Conservation (phyloP, 37 sponge, comb jelly and placozoan genomes). For the Ianthella basta region DNA sequence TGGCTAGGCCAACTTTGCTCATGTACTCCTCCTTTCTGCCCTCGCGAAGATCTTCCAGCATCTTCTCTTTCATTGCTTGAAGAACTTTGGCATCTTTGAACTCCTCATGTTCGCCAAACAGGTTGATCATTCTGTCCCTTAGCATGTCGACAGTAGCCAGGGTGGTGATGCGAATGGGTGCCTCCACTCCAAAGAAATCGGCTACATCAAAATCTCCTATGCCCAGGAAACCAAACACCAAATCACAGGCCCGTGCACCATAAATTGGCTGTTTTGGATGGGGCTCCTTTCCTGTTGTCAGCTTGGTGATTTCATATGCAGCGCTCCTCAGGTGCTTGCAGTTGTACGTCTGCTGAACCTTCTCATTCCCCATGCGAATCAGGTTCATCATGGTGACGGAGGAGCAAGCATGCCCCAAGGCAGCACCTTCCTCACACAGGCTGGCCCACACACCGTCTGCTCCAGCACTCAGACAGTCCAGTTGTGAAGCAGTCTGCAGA, state of each 20-base stretch:
- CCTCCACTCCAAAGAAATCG: constrained; percentile 76
- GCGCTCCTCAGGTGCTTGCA: constrained; percentile 73
- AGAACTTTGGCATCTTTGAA: constrained; percentile 65
- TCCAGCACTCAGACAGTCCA: constrained; percentile 77
- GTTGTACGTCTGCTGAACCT: constrained; percentile 71
- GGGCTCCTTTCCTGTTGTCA: constrained; percentile 73
- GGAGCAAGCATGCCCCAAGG: constrained; percentile 86
- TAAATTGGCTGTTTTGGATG: constrained; percentile 77
- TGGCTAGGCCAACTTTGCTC: constrained; percentile 68
- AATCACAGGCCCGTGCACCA: constrained; percentile 76
- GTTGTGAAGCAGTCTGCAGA: constrained; percentile 61
- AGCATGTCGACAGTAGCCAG: constrained; percentile 81
- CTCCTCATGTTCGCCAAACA: constrained; percentile 63
- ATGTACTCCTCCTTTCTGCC: constrained; percentile 89
- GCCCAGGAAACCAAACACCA: constrained; percentile 71
- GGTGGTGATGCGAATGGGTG: constrained; percentile 68
- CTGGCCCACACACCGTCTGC: constrained; percentile 90
- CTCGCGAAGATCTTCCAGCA: constrained; percentile 62
- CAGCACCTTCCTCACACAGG: constrained; percentile 89
- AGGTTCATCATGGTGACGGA: constrained; percentile 82
- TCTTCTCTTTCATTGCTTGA: constrained; percentile 68
- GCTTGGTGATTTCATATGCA: constrained; percentile 68
- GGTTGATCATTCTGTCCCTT: constrained; percentile 45
- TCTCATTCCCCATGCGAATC: constrained; percentile 78
- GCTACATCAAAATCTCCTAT: constrained; percentile 78